Conservation (phyloP, 2,888 invertebrate genomes). For the Latheticus oryzae region DNA sequence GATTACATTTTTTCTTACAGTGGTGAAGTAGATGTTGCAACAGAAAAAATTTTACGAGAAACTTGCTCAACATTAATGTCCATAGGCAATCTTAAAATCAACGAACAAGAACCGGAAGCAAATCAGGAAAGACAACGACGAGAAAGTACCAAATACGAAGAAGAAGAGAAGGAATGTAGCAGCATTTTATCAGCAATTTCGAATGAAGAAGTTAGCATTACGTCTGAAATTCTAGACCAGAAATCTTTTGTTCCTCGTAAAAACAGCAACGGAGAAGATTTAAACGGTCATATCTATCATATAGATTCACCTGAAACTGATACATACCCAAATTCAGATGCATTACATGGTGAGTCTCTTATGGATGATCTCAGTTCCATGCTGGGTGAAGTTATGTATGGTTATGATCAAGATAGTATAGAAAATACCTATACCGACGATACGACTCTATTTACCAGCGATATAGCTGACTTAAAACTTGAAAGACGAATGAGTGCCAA, state of each 20-base stretch:
- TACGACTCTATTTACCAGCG: slow-evolving; percentile 74
- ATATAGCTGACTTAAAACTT: slow-evolving; percentile 55
- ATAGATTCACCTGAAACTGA: slow-evolving; percentile 90
- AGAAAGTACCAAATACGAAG: slow-evolving; percentile 60
- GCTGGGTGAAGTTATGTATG: slow-evolving; percentile 78
- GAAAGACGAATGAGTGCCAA: slow-evolving; percentile 72
- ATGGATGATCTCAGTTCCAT: slow-evolving; percentile 84
- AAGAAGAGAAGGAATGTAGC: slow-evolving; percentile 70
- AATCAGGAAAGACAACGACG: slow-evolving; percentile 50
- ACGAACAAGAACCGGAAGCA: slow-evolving; percentile 24
- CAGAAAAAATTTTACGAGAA: slow-evolving; percentile 57
- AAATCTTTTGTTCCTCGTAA: slow-evolving; percentile 64
- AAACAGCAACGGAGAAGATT: slow-evolving; percentile 66
- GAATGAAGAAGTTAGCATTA: slow-evolving; percentile 79
- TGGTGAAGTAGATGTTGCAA: slow-evolving; percentile 59
- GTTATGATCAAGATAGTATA: slow-evolving; percentile 71
- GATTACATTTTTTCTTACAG: slow-evolving; percentile 31
- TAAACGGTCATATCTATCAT: slow-evolving; percentile 75
- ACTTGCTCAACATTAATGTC: slow-evolving; percentile 58
- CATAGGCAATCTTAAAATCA: slow-evolving; percentile 43
- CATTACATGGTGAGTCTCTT: slow-evolving; percentile 81
- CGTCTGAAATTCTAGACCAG: slow-evolving; percentile 73
- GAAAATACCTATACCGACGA: slow-evolving; percentile 76
- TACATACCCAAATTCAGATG: slow-evolving; percentile 77
- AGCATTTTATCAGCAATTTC: slow-evolving; percentile 74